Percentiles rank a stretch among this genome's conserved stretches.
These are phyloP conservation scores for Etheostoma perlongum DNA, from an alignment of 2,797 vertebrate genomes.

Conservation along the genomic window DNA sequence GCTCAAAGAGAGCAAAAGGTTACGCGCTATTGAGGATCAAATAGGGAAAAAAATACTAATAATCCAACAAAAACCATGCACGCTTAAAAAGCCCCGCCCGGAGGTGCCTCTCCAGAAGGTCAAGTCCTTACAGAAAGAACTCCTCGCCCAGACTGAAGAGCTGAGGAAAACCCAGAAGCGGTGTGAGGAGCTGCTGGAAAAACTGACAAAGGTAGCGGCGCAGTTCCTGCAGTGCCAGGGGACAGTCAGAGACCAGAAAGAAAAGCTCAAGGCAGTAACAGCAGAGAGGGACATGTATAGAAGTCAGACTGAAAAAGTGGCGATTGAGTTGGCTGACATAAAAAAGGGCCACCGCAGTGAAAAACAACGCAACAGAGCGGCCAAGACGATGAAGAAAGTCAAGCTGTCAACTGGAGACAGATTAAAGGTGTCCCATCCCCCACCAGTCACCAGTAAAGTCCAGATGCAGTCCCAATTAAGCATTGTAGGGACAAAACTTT, in stretches of 20 bases:
- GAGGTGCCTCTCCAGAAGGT: background rate
- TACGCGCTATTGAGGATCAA: fast-evolving
- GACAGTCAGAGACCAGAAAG: background rate
- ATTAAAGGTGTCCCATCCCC: background rate
- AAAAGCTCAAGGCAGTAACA: background rate
- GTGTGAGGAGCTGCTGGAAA: slow-evolving; percentile 28
- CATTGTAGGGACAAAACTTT: background rate
- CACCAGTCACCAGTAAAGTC: background rate
- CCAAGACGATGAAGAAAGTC: background rate
- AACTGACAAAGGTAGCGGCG: background rate
- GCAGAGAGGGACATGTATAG: slow-evolving; percentile 22
- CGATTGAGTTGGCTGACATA: background rate
- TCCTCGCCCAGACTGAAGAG: slow-evolving; percentile 9
- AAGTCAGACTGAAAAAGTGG: background rate
- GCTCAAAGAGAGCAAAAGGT: background rate
- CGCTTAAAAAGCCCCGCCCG: background rate
- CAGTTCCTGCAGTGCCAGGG: background rate
- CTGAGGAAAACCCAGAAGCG: slow-evolving; percentile 1
- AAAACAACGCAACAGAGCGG: background rate
- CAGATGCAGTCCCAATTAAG: background rate
- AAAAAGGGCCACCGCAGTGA: background rate
- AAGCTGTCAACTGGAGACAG: background rate
- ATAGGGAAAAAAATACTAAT: background rate
- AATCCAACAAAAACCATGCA: background rate
- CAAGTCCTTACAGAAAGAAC: slow-evolving; percentile 20